Base-by-base conservation (phyloP, 2,888 invertebrate genomes). In the Ashinkailepas kermadecensis region DNA sequence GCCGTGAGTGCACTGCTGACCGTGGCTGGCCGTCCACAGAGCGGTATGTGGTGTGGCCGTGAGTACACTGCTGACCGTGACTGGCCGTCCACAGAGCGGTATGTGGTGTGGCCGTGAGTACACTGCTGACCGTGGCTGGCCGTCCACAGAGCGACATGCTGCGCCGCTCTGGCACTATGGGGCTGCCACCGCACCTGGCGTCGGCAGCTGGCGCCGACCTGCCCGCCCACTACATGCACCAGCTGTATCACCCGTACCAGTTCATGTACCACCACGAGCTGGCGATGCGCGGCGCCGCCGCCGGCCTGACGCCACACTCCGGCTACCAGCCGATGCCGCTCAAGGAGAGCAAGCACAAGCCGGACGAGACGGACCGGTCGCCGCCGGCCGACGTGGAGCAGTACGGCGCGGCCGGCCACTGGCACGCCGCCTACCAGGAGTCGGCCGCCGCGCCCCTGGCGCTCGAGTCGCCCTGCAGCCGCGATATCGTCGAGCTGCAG, bases 201-300 rank as follows among this genome's bases (percentile, higher is more conserved):
- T 70, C 70, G 18, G 21, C 54, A 11, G 15, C 74, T 21, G 9
- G 23, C 10, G 65, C 23, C 56, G 74, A 74, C 11, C 56, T 74
- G 74, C 56, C 74, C 2, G 8, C 74, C 74, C 74, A 80, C 81
- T 54, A 81, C 81, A 62, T 82, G 81, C 64, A 82, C 81, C 81
- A 78, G 83, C 78, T 84, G 81, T 82, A 86, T 58, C 83, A 85
- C 81, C 81, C 82, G 25, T 83, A 86, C 81, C 39, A 39, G 39
- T 85, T 86, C 78, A 86, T 88, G 23, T 87, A 88, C 89, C 67
- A 70, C 81, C 67, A 70, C 81, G 80, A 67, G 56, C 39, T 62
- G n/a, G 57, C 81, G 18, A 9, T 74, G 56, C 80, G 59, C 59
- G 67, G 18, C 3, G 57, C 79, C 18, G 78, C 25, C 18, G 74